These are phyloP conservation scores for Isoperla grammatica DNA, from an alignment of 2,888 invertebrate species.

Conservation along the genomic window DNA sequence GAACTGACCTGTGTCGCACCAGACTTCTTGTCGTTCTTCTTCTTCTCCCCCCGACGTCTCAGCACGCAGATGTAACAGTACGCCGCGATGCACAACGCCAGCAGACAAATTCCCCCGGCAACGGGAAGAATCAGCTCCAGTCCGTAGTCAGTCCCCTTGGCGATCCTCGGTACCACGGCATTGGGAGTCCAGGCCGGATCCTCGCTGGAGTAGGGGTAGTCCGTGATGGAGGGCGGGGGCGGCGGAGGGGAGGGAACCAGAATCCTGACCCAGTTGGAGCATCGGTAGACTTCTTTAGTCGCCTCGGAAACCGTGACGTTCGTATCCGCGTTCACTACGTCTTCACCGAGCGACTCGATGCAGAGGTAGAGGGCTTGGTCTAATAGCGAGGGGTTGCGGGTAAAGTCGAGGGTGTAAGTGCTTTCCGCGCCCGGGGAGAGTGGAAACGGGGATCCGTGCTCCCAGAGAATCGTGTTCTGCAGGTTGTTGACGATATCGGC, in stretches of 20 bases:
- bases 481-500: constrained; percentile 44
- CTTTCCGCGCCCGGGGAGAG: constrained; percentile 50
- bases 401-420: constrained; percentile 47
- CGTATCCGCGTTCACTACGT: background rate
- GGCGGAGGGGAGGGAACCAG: constrained; percentile 49
- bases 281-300: constrained; percentile 19
- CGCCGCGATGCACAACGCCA: constrained; percentile 43
- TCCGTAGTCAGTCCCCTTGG: constrained; percentile 43
- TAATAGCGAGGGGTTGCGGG: constrained; percentile 44
- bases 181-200: constrained; percentile 42
- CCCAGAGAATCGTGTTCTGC: constrained; percentile 46
- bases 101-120: constrained; percentile 45
- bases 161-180: constrained; percentile 42
- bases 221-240: constrained; percentile 41
- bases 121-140: constrained; percentile 48
- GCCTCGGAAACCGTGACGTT: background rate
- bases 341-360: constrained; percentile 45
- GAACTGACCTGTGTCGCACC: background rate
- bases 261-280: constrained; percentile 51
- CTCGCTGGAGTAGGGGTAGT: constrained; percentile 36
- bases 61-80: constrained; percentile 50
- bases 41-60: constrained; percentile 39
- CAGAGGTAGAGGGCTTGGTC: constrained; percentile 51
- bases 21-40: background rate
- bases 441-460: constrained; percentile 45